Base-by-base conservation (phyloP, 2,113 vertebrate species). In the Pedetes capensis region DNA sequence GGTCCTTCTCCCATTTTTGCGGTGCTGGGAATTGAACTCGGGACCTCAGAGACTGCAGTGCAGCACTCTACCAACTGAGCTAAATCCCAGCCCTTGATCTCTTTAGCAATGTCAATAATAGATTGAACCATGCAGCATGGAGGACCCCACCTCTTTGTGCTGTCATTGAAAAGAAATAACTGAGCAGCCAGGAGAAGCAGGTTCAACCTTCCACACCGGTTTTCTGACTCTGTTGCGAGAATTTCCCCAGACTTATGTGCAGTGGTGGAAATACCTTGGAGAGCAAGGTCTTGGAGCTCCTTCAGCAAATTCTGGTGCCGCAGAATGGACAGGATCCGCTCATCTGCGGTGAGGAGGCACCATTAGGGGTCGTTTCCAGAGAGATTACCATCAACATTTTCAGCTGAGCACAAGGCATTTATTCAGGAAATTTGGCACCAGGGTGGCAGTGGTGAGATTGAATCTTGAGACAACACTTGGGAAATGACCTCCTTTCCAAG, bases 261-360 rank as follows among this genome's bases (percentile, higher is more conserved):
- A 16, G 63, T 11, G 84, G 44, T 94, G 64, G 93, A 95, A 96
- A 97, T 98, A 99, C 99, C 99, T 98, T 99, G 98, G 79, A 98
- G 96, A 34, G 99, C 99, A 13, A 99, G 98, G 94, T 99, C 99
- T 97, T 99, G 99, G 95, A 99, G 98, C 97, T 99, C 99, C 95
- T 98, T 99, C 95, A 99, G 97, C 87, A 99, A 98, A 96, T 99
- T 99, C 85, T 98, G 99, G 94, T 99, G 99, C 37, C 99, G 99
- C 81, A 99, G 99, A 90, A 99, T 98, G 37, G 99, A 98, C 94
- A 99, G 98, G 74, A 99, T 99, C 84, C 99, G 98, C 95, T 99
- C 99, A 96, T 99, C 99, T 99, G 98, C 47, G 97, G 97, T 0
- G 97, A 88, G 57, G 55, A 27, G 95, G 23, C 68, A 16, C 23